Base-by-base conservation (phyloP, 2,113 vertebrate species). In the Oreochromis tanganicae region DNA sequence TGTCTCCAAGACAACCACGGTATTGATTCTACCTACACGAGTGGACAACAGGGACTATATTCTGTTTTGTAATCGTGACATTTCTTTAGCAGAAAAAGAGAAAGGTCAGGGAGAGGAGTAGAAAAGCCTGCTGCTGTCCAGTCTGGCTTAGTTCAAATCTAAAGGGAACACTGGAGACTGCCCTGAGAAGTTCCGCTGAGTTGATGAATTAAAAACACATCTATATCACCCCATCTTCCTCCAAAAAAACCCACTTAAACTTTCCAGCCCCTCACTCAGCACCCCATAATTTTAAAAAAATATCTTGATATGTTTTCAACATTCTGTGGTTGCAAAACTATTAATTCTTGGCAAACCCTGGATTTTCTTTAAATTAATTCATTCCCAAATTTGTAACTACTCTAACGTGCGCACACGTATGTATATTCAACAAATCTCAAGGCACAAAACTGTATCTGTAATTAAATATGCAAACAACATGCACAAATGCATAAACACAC, bases 201-300 rank as follows among this genome's bases (percentile, higher is more conserved):
- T 78, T 85, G 84, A 93, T 96, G 57, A 89, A 92, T 91, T 92
- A 29, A 91, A 91, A 94, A 91, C 91, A 96, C 90, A 95, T 94
- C 92, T 84, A 82, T 85, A 91, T 92, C 84, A 91, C 82, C 82
- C 86, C 55, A 90, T 91, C 80, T 87, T 86, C 81, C 80, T 82
- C 82, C 61, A 89, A 88, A 68, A 68, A 92, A 93, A 92, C 95
- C 94, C 54, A 71, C 82, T 73, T 78, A 80, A 85, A 84, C 83
- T 78, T 93, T 96, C 95, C 95, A 95, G 91, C 93, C 94, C 94
- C 95, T 98, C 97, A 97, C 94, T 98, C 97, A 97, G 95, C 97
- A 96, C 96, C 93, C 95, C 87, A 96, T 97, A 95, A 97, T 98
- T 97, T 97, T 21, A 86, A 92, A 87, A 94, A 96, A 94, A 92